Evolutionary conservation across 2,113 vertebrate species (phyloP), one percentile per base, ranked within the genome.

Genomic region (Microtus richardsoni): DNA sequence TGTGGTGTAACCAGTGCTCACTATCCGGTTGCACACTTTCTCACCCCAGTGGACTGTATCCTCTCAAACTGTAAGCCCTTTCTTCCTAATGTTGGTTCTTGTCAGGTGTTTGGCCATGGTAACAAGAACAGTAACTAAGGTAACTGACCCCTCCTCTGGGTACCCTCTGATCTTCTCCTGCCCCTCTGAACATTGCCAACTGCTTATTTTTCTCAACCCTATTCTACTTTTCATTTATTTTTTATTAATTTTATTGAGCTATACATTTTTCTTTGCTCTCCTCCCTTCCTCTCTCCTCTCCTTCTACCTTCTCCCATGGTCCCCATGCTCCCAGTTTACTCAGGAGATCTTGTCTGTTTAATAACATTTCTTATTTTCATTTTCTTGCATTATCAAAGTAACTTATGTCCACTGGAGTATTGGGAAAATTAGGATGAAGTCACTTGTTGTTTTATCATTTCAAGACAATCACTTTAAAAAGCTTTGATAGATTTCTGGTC

Each of bases 311-410:
- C 19, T 58, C 54, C 54, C 54, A 58, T 21, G 54, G 54, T 58
- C 54, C 54, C 54, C 54, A 21, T 21, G 54, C 19, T 58, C 17
- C 19, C 54, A 58, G 21, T 21, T 58, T 58, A 58, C 54, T 58
- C 54, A 58, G 54, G 5, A 58, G 19, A 58, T 58, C 5, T 58
- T 58, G 17, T 58, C 54, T 58, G 19, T 58, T 77, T 21, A 58
- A 58, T 58, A 58, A 58, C 58, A 60, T 74, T 89, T 78, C 9
- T 74, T 47, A 26, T 82, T 64, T 92, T 96, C 75, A 88, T 93
- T 96, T 95, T 89, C 26, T 8, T 73, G 60, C 11, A 73, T 66
- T 68, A 91, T 77, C 60, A 96, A 80, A 94, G 17, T 47, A 94
- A 96, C 52, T 93, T 26, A 84, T 60, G 22, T 21, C 36, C 44